These are phyloP conservation scores for Rhinoraja longicauda DNA, from an alignment of 2,797 vertebrate species.

Conservation along the genomic window DNA sequence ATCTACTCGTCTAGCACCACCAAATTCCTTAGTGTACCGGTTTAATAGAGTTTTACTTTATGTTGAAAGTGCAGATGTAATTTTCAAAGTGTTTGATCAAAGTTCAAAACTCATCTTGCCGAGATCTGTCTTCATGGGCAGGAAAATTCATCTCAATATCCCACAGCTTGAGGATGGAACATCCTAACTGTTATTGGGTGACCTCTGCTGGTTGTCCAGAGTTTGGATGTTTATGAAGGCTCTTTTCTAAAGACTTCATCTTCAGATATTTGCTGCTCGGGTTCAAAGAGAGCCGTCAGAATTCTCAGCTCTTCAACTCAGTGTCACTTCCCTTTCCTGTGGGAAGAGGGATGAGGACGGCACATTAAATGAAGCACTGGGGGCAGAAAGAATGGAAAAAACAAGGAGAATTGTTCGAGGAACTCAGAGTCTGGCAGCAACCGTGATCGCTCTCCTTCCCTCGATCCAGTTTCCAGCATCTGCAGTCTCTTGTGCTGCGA, in stretches of 20 bases:
- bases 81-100: background rate
- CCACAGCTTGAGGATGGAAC: background rate
- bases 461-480: no score
- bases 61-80: background rate
- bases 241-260: background rate
- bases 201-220: background rate
- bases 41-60: no score
- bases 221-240: background rate
- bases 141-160: background rate
- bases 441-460: no score
- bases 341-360: background rate
- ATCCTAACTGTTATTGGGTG: constrained; percentile 6
- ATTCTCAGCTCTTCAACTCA: background rate
- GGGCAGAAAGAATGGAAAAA: no score
- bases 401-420: no score
- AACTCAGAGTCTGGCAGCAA: no score
- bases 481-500: no score
- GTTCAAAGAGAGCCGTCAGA: background rate
- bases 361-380: background rate
- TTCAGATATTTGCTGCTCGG: background rate
- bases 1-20: no score
- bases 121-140: background rate
- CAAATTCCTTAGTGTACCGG: no score
- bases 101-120: background rate
- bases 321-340: background rate